phyloP scores from a whole-genome alignment of 2,888 invertebrate species.

The Petrolisthes cinctipes region DNA sequence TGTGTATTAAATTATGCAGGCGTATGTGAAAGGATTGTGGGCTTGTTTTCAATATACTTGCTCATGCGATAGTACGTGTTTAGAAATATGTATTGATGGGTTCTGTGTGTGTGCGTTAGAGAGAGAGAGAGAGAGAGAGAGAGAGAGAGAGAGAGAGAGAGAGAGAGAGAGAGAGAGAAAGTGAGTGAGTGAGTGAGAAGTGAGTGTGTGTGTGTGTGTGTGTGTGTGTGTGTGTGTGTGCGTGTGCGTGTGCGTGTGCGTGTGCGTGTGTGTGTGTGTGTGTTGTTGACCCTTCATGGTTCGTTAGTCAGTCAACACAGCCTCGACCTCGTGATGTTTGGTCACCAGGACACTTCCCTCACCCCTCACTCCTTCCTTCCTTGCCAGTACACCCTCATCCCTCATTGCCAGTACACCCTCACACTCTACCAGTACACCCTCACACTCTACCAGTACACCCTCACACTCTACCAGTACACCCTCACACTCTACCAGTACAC shows the following conservation, averaged over 20 bases:
- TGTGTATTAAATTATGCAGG: too few relatives aligned
- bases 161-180: constrained; percentile 16
- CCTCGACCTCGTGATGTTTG: neutral
- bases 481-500: neutral
- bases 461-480: neutral
- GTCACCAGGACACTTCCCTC: neutral
- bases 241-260: too few relatives aligned
- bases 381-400: neutral
- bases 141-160: neutral
- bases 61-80: too few relatives aligned
- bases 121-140: neutral
- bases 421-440: neutral
- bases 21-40: too few relatives aligned
- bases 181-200: too few relatives aligned
- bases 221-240: too few relatives aligned
- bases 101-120: too few relatives aligned
- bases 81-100: too few relatives aligned
- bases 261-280: too few relatives aligned
- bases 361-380: neutral
- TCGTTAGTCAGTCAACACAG: constrained; percentile 8
- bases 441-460: neutral
- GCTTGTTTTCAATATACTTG: too few relatives aligned
- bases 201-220: constrained; percentile 20
- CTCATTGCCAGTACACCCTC: neutral
- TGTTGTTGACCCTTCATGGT: neutral